Percentiles rank a stretch among this genome's conserved stretches.
Conservation (phyloP, 2,113 vertebrate species). For the Microcebus lehilahytsara region DNA sequence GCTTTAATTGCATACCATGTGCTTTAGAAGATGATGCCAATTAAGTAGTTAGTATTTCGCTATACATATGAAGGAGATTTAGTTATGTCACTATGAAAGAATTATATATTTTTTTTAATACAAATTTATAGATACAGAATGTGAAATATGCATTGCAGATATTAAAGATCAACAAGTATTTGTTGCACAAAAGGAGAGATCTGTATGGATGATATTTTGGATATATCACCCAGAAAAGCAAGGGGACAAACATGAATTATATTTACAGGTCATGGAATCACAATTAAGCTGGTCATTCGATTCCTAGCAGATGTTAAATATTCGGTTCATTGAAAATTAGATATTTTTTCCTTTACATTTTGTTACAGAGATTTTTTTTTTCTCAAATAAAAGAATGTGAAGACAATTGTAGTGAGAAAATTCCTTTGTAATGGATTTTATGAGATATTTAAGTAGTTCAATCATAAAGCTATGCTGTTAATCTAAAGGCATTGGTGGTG, state of each 20-base stretch:
- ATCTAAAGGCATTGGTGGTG: neutral
- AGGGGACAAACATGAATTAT: neutral
- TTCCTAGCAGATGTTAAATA: conserved; percentile 9
- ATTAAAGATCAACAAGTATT: neutral
- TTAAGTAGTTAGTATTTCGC: conserved; percentile 70
- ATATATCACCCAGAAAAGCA: neutral
- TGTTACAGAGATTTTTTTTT: neutral
- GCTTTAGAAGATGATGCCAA: conserved; percentile 71
- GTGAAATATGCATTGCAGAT: conserved; percentile 57
- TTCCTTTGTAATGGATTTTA: neutral
- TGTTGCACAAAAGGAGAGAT: neutral
- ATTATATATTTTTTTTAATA: conserved; percentile 42
- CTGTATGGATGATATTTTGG: neutral
- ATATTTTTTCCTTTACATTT: conserved; percentile 20
- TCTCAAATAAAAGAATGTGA: neutral
- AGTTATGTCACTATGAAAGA: conserved; percentile 17
- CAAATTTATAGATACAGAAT: neutral
- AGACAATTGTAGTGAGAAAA: neutral
- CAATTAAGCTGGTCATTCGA: neutral
- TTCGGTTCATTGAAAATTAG: neutral
- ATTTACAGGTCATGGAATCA: neutral
- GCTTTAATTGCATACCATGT: conserved; percentile 56
- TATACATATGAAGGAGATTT: conserved; percentile 43
- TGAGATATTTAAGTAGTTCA: neutral
- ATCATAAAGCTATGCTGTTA: neutral